phyloP scores from a whole-genome alignment of 1,140 invertebrate species.

The Sipha flava region DNA sequence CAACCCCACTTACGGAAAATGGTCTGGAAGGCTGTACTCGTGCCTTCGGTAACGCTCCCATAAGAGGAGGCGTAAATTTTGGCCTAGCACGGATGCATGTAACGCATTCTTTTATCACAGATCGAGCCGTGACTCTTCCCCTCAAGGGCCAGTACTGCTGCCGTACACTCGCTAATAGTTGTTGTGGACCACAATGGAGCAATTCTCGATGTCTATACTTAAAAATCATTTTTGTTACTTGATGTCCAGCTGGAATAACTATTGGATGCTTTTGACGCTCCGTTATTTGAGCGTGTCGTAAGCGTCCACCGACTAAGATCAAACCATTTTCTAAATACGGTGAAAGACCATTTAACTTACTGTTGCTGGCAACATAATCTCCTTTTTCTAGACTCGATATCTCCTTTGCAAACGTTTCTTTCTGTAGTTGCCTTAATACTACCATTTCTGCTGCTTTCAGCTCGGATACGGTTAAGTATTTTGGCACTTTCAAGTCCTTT shows the following conservation, averaged over 20 bases:
- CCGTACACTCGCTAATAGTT: not conserved
- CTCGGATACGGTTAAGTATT: too few relatives aligned
- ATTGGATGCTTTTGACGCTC: slow-evolving; percentile 16
- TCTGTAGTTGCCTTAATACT: too few relatives aligned
- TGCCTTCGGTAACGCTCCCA: not conserved
- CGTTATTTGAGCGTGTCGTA: not conserved
- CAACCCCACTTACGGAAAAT: not conserved
- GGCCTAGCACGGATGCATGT: not conserved
- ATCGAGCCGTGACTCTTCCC: not conserved
- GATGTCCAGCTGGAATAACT: not conserved
- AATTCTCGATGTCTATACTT: slow-evolving; percentile 10
- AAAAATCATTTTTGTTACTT: not conserved
- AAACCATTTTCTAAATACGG: not conserved
- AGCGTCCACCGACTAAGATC: slow-evolving; percentile 18
- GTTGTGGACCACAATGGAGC: not conserved
- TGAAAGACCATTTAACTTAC: too few relatives aligned
- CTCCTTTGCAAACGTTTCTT: too few relatives aligned
- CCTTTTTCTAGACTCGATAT: too few relatives aligned
- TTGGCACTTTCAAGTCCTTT: too few relatives aligned
- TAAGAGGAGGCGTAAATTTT: not conserved
- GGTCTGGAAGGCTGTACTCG: not conserved
- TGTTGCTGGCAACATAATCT: too few relatives aligned
- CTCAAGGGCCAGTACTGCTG: not conserved
- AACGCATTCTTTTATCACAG: not conserved
- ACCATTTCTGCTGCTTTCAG: too few relatives aligned